Conservation (phyloP, 2,797 vertebrate species). For the Melanotaenia maccullochi region DNA sequence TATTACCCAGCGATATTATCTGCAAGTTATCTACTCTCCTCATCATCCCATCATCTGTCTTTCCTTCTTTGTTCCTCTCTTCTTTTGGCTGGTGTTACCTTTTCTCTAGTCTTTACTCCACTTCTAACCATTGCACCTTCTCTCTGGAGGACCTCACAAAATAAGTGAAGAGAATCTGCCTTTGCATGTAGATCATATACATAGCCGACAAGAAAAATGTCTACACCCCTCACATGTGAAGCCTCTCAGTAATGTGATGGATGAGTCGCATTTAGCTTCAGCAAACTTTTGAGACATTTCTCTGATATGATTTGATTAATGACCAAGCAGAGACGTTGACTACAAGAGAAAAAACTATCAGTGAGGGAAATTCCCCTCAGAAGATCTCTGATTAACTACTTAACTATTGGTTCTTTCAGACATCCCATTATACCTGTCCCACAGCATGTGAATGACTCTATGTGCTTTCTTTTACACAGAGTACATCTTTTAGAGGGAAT, state of each 20-base stretch:
- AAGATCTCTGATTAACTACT: conserved; percentile 64
- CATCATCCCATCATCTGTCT: conserved; percentile 61
- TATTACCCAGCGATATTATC: conserved; percentile 74
- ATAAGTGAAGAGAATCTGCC: conserved; percentile 74
- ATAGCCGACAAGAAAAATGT: conserved; percentile 79
- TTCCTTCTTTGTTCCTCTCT: conserved; percentile 23
- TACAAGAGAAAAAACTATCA: conserved; percentile 55
- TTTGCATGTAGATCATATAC: conserved; percentile 81
- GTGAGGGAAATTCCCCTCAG: conserved; percentile 59
- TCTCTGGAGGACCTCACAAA: conserved; percentile 67
- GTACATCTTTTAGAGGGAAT: conserved; percentile 19
- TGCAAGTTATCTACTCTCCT: conserved; percentile 61
- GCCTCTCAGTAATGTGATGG: conserved; percentile 76
- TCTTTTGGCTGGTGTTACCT: conserved; percentile 15
- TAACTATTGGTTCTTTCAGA: conserved; percentile 60
- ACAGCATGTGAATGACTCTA: conserved; percentile 32
- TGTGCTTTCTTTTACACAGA: conserved; percentile 26
- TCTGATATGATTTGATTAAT: conserved; percentile 85
- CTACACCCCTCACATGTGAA: conserved; percentile 73
- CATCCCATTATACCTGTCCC: conserved; percentile 19
- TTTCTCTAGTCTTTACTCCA: conserved; percentile 8
- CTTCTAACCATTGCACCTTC: conserved; percentile 27
- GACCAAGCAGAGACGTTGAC: conserved; percentile 63
- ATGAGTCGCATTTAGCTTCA: conserved; percentile 83
- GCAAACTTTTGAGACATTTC: conserved; percentile 80